phyloP scores from a whole-genome alignment of 1,140 invertebrate species.

The Batillaria attramentaria region DNA sequence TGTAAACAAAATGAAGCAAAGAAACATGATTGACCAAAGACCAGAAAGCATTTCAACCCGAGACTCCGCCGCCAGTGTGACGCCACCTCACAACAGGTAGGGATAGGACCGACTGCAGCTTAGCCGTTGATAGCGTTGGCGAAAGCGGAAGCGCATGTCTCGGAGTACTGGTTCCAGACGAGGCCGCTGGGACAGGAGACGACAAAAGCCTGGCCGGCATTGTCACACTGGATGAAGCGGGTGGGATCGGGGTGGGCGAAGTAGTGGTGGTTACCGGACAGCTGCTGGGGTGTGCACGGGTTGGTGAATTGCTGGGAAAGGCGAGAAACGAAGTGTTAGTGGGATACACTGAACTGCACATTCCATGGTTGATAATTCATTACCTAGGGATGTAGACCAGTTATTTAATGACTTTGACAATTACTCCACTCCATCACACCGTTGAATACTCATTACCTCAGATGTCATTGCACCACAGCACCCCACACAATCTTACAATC shows the following conservation, averaged over 20 bases:
- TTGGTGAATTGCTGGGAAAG: conserved; percentile 22
- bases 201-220: conserved; percentile 45
- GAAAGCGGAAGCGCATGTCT: conserved; percentile 48
- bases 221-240: conserved; percentile 53
- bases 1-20: no score
- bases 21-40: no score
- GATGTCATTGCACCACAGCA: not conserved
- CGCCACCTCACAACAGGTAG: no score
- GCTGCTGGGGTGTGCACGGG: conserved; percentile 41
- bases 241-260: conserved; percentile 52
- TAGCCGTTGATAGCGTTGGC: no score
- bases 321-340: not conserved
- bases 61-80: no score
- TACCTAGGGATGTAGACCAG: not conserved
- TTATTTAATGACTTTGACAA: not conserved
- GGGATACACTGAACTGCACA: not conserved
- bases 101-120: no score
- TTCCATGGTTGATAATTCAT: not conserved
- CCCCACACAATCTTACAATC: not conserved
- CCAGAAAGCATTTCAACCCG: no score
- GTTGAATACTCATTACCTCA: not conserved
- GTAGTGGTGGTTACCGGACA: conserved; percentile 46
- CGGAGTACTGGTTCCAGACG: conserved; percentile 46
- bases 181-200: conserved; percentile 48
- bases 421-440: not conserved